Evolutionary conservation across 2,113 vertebrate genomes (phyloP).

Genomic region (Poeciliopsis prolifica): DNA sequence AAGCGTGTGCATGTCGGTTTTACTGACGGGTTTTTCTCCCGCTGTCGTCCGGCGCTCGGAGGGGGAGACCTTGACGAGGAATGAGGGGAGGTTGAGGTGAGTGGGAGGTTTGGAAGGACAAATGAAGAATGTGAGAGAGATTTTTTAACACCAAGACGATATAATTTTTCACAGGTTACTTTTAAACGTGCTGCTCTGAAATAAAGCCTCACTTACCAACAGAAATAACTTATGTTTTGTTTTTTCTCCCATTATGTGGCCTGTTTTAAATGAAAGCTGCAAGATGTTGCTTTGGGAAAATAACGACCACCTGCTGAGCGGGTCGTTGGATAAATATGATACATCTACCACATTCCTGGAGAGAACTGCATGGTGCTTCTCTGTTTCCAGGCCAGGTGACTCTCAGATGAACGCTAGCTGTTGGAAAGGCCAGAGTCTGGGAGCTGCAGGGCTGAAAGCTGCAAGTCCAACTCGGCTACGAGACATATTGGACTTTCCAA

Average conservation of each 20-base stretch:
- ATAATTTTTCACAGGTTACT: conserved; percentile 24
- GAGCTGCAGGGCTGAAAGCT: background rate
- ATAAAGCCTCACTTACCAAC: conserved; percentile 1
- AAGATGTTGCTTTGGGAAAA: conserved; percentile 5
- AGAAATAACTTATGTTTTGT: conserved; percentile 8
- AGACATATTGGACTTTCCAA: background rate
- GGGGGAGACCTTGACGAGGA: conserved; percentile 10
- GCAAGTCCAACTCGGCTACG: background rate
- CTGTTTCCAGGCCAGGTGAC: too few species aligned
- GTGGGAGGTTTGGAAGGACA: conserved; percentile 2
- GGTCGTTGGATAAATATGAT: background rate
- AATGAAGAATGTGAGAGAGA: conserved; percentile 8
- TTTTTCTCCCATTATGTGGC: background rate
- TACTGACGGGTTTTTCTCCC: conserved; percentile 47
- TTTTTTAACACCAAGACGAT: conserved; percentile 32
- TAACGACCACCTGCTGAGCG: background rate
- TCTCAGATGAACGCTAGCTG: background rate
- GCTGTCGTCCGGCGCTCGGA: conserved; percentile 22
- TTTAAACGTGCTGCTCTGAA: conserved; percentile 22
- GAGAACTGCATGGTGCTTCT: background rate
- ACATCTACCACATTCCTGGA: background rate
- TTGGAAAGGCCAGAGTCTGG: background rate
- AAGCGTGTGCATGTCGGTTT: conserved; percentile 83
- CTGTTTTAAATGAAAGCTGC: conserved; percentile 15
- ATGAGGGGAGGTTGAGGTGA: background rate